Percentiles rank a stretch among this genome's conserved stretches.
Conservation (phyloP, 2,113 vertebrate genomes). For the Athene noctua region DNA sequence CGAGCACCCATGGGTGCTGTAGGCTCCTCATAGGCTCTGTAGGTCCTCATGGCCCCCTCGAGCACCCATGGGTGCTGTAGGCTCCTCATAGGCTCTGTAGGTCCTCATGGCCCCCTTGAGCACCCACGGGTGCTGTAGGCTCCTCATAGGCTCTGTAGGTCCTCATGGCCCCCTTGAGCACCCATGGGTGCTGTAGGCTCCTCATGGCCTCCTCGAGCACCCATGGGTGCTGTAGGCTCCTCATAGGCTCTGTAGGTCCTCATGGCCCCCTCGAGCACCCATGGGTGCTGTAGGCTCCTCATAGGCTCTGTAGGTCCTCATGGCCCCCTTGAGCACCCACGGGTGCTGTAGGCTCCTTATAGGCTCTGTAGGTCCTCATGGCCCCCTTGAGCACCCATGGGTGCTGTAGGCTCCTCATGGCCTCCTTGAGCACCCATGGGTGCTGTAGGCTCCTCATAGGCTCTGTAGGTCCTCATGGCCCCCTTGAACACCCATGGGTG, state of each 20-base stretch:
- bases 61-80: neutral
- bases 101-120: too few species aligned
- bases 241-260: neutral
- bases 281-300: neutral
- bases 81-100: too few species aligned
- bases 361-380: fast-evolving
- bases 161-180: too few species aligned
- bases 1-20: neutral
- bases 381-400: too few species aligned
- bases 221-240: too few species aligned
- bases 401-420: too few species aligned
- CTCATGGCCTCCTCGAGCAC: too few species aligned
- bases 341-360: neutral
- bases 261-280: neutral
- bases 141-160: too few species aligned
- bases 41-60: too few species aligned
- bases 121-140: too few species aligned
- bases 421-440: neutral
- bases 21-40: neutral
- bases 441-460: neutral
- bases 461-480: fast-evolving
- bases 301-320: neutral
- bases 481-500: fast-evolving
- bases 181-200: too few species aligned
- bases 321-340: neutral